Evolutionary conservation across 2,888 invertebrate genomes (phyloP).

Genomic region (Sericinus montela): DNA sequence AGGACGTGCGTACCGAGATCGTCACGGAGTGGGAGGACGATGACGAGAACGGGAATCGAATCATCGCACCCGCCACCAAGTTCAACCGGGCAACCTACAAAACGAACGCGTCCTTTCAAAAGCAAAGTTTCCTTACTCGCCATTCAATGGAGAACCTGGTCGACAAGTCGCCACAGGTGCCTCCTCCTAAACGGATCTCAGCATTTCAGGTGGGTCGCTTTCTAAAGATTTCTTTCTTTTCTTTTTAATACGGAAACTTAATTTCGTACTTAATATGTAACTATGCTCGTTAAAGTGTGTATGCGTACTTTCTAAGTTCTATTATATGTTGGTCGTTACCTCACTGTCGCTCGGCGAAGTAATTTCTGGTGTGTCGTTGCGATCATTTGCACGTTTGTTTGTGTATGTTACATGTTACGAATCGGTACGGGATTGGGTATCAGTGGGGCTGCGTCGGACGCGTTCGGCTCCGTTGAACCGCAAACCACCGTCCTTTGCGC

Average conservation of each 20-base stretch:
- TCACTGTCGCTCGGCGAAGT: constrained; percentile 55
- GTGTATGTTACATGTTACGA: constrained; percentile 23
- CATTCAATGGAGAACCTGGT: constrained; percentile 86
- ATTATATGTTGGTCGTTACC: constrained; percentile 46
- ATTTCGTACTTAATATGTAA: constrained; percentile 27
- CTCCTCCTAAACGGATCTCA: constrained; percentile 74
- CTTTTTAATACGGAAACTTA: constrained; percentile 21
- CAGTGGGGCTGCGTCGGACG: constrained; percentile 34
- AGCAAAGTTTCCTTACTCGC: constrained; percentile 75
- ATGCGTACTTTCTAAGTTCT: constrained; percentile 55
- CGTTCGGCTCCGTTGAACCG: constrained; percentile 76
- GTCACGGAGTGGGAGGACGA: constrained; percentile 82
- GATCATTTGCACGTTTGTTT: constrained; percentile 31
- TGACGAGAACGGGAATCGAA: constrained; percentile 81
- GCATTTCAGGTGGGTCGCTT: constrained; percentile 66
- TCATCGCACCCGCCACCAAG: constrained; percentile 72
- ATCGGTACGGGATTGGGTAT: constrained; percentile 34
- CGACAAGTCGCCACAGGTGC: constrained; percentile 72
- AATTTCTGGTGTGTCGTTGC: constrained; percentile 37
- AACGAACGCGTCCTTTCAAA: constrained; percentile 55
- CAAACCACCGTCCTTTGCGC: constrained; percentile 61
- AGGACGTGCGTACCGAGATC: constrained; percentile 84
- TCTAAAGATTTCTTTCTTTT: constrained; percentile 11
- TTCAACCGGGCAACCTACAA: constrained; percentile 65
- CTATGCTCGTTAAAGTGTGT: constrained; percentile 30